Percentiles rank a stretch among this genome's conserved stretches.
phyloP scores from a whole-genome alignment of 2,113 vertebrate genomes.

The Potamarius usumacintae region DNA sequence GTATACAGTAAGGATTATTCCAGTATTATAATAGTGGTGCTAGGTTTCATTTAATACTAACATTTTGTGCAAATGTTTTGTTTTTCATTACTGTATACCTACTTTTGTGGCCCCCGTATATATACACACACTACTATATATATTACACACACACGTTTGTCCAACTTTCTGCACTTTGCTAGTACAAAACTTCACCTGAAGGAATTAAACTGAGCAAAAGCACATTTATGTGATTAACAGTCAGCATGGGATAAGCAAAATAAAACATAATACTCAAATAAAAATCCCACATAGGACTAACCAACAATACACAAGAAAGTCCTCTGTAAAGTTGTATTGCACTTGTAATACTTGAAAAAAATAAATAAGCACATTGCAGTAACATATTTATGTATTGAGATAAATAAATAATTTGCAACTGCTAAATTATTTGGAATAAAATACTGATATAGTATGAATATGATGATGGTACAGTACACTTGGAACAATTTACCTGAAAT shows the following conservation, averaged over 20 bases:
- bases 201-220: not conserved
- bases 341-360: not conserved
- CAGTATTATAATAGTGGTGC: no score
- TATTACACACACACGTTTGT: not conserved
- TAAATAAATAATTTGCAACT: not conserved
- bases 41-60: no score
- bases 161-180: not conserved
- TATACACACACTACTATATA: no score
- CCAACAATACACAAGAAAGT: not conserved
- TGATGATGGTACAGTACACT: not conserved
- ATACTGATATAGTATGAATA: not conserved
- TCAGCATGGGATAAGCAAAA: conserved; percentile 1
- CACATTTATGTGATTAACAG: not conserved
- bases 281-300: conserved; percentile 17
- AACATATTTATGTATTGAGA: not conserved
- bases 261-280: conserved; percentile 28
- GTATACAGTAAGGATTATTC: no score
- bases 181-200: no score
- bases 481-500: conserved; percentile 80
- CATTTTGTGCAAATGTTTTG: no score
- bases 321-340: not conserved
- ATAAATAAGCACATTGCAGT: not conserved
- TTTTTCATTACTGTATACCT: no score
- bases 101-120: no score
- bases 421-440: not conserved